Evolutionary conservation across 2,888 invertebrate genomes (phyloP), one percentile per base, ranked within the genome.

Genomic region (Graphium colonna): DNA sequence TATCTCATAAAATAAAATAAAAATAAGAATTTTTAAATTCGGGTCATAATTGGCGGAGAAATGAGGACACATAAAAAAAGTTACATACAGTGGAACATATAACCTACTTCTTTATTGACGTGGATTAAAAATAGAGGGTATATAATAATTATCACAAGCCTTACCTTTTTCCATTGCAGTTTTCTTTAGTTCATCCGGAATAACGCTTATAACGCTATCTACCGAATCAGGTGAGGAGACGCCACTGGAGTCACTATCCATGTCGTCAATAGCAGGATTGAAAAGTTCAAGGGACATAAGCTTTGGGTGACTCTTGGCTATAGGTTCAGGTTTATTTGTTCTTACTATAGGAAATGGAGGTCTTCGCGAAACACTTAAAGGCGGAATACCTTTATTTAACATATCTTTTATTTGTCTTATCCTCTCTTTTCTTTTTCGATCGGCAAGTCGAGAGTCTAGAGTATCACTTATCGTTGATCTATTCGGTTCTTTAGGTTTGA

Each of bases 201-300:
- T 91, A 0, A 95, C 95, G 68, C 94, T 95, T 61, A 96, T 95
- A 0, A 96, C 96, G 69, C 96, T 96, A 64, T 96, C 96, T 1
- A 95, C 93, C 1, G 96, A 96, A 73, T 96, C 96, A 1, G 96
- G 96, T 0, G 96, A 96, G 0, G 96, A 96, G 9, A 96, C 95
- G 2, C 95, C 95, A 68, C 95, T 96, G 0, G 96, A 96, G 74
- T 97, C 97, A 68, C 96, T 96, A 74, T 97, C 97, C 77, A 96
- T 91, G 68, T 97, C 97, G 72, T 97, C 97, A 4, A 95, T 96
- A 70, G 96, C 97, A 1, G 97, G 97, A 82, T 97, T 97, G 71
- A 96, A 97, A 2, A 97, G 86, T 71, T 97, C 97, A 52, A 96
- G 78, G 0, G 95, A 94, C 70, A 96, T 90, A 12, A 96, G 82